phyloP scores from a whole-genome alignment of 2,888 invertebrate species.

The Meiosimyza decipiens region DNA sequence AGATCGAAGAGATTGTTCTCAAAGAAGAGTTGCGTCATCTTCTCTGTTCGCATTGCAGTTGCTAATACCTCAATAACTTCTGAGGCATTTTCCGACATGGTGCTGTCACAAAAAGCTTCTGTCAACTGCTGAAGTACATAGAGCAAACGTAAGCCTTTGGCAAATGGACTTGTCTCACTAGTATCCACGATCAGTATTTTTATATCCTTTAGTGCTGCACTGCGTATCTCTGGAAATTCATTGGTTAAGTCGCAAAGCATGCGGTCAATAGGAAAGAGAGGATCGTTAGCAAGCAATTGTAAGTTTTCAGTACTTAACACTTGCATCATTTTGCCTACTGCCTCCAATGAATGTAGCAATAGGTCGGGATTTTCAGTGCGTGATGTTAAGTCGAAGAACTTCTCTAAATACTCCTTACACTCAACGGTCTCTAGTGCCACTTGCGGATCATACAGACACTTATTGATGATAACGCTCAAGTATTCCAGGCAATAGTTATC shows the following conservation, averaged over 20 bases:
- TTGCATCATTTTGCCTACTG: slow-evolving; percentile 53
- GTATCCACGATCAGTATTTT: slow-evolving; percentile 52
- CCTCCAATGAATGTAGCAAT: slow-evolving; percentile 54
- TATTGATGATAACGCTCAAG: slow-evolving; percentile 54
- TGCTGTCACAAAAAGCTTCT: slow-evolving; percentile 49
- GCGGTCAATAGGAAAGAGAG: slow-evolving; percentile 54
- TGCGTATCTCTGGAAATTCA: slow-evolving; percentile 54
- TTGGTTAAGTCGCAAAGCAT: slow-evolving; percentile 57
- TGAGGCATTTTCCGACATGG: slow-evolving; percentile 43
- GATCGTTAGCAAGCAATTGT: slow-evolving; percentile 45
- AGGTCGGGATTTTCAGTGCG: slow-evolving; percentile 56
- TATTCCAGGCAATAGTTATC: slow-evolving; percentile 59
- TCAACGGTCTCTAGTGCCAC: slow-evolving; percentile 46
- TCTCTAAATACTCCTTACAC: slow-evolving; percentile 49
- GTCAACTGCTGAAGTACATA: slow-evolving; percentile 55
- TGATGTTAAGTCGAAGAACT: slow-evolving; percentile 48
- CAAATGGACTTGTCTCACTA: slow-evolving; percentile 48
- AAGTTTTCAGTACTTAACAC: slow-evolving; percentile 48
- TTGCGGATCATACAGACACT: slow-evolving; percentile 56
- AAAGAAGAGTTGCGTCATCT: slow-evolving; percentile 56
- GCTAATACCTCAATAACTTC: slow-evolving; percentile 55
- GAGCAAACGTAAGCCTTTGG: slow-evolving; percentile 43
- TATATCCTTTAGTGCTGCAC: slow-evolving; percentile 51
- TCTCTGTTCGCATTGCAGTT: slow-evolving; percentile 54
- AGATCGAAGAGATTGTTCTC: slow-evolving; percentile 58